Base-by-base conservation (phyloP, 2,888 invertebrate genomes). In the Isoperla grammatica region DNA sequence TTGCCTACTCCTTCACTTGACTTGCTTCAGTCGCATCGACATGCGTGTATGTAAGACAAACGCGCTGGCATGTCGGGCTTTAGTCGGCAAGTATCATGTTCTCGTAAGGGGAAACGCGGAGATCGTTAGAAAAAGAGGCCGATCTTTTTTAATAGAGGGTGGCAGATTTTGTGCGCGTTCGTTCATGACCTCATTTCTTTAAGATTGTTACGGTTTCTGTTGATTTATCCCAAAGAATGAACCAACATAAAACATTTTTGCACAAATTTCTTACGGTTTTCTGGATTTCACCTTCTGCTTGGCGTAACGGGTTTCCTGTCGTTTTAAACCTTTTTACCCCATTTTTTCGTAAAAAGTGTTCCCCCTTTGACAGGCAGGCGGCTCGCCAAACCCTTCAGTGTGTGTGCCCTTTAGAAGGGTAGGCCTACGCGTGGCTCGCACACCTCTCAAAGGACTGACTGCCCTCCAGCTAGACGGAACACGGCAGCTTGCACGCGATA, bases 221-320 rank as follows among this genome's bases (percentile, higher is more conserved):
- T 59, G 39, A 54, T 59, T 54, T 59, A 45, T 46, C 23, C 42
- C 37, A 17, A 23, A 39, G 46, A 46, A 39, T 19, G 23, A 59
- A 59, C 46, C 37, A 54, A 55, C 39, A 58, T 53, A 45, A 59
- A 48, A 55, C 22, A 55, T 40, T 59, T 59, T 57, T 48, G 42
- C 17, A 22, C 42, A 9, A 57, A 42, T 40, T 43, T 59, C 56
- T 48, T 56, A 43, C 37, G 37, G 22, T 20, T 12, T 17, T 39
- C 39, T 20, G 42, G 40, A 58, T 53, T 43, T 50, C 59, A 53
- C 55, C 55, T 59, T 59, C 55, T 59, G 59, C 46, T 54, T 53
- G 23, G 49, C 53, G 55, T 59, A 59, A 59, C 59, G 59, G 59
- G 59, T 59, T 59, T 59, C 48, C 59, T 59, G 23, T 43, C 50